Base-by-base conservation (phyloP, 2,797 vertebrate genomes). In the Phataginus tetradactyla region DNA sequence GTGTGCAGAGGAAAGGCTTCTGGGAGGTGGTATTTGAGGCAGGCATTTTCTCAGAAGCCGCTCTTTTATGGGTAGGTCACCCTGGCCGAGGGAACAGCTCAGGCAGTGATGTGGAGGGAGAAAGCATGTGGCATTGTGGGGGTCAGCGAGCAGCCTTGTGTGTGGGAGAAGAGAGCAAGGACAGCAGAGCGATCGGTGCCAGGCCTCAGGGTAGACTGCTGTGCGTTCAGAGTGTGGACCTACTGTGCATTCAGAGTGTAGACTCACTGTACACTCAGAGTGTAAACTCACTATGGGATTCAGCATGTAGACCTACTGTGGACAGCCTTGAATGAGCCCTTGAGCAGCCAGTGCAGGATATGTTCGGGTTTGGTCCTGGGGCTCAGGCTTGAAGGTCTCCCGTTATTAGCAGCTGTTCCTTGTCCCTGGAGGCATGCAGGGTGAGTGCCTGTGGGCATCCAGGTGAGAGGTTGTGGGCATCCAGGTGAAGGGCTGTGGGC, bases 381-480 rank as follows among this genome's bases (percentile, higher is more conserved):
- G 39, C 53, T 91, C n/a, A 42, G 69, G 0, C 2, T 37, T 21
- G 23, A 8, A 32, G 51, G 0, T 37, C 39, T 63, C 29, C 59
- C 1, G 0, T 37, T 21, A 4, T 2, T 2, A 3, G 9, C 17
- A 68, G 12, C 51, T 12, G 21, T 39, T 1, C 23, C 29, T 34
- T 51, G 29, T 77, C 66, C 6, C 32, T 11, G 14, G 9, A 66
- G 14, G 5, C 7, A 7, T 7, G 25, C 18, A 32, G 45, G 68
- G 10, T 1, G 27, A 21, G 37, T 0, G 15, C 39, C 32, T 32
- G 3, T 45, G 18, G 68, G 37, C 57, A 7, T 61, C 78, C 14
- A 37, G 51, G 10, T 51, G 20, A 10, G 61, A 11, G 6, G 29
- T 68, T 34, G 57, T 49, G 42, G 69, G 42, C 59, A 7, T 61